These are phyloP conservation scores for Eristalis pertinax DNA, from an alignment of 2,888 invertebrate genomes.

Conservation along the genomic window DNA sequence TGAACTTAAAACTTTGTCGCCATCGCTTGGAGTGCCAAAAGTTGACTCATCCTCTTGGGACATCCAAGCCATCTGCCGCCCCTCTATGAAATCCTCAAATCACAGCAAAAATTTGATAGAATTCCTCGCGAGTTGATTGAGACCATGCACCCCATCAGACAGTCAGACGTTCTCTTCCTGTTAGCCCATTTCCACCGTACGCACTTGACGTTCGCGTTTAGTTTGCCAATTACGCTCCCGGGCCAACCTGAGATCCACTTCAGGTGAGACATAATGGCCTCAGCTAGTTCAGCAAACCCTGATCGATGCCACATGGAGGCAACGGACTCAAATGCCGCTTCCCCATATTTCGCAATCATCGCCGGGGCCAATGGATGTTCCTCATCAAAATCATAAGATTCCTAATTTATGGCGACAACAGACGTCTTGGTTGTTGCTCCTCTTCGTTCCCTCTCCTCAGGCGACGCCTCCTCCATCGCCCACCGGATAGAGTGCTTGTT, in stretches of 20 bases:
- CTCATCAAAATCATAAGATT: conserved; percentile 64
- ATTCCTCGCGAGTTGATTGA: not conserved
- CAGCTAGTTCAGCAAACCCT: conserved; percentile 30
- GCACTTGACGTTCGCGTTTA: not conserved
- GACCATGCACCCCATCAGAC: not conserved
- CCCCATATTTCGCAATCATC: conserved; percentile 59
- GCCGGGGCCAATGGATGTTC: conserved; percentile 52
- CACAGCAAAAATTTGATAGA: too few relatives aligned
- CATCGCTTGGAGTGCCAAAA: too few relatives aligned
- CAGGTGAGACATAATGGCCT: conserved; percentile 63
- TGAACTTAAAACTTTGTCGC: too few relatives aligned
- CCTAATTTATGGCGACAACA: conserved; percentile 60
- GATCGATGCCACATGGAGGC: conserved; percentile 59
- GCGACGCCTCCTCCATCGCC: not conserved
- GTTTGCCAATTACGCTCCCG: not conserved
- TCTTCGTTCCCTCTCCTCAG: too few relatives aligned
- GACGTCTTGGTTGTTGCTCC: conserved; percentile 9
- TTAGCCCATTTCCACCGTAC: not conserved
- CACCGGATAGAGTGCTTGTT: not conserved
- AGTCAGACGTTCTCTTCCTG: not conserved
- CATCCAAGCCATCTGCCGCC: too few relatives aligned
- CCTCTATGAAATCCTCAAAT: too few relatives aligned
- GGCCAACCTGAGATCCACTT: not conserved
- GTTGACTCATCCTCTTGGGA: too few relatives aligned
- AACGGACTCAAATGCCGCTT: not conserved